Conservation (phyloP, 2,113 vertebrate genomes). For the Ascaphus truei region DNA sequence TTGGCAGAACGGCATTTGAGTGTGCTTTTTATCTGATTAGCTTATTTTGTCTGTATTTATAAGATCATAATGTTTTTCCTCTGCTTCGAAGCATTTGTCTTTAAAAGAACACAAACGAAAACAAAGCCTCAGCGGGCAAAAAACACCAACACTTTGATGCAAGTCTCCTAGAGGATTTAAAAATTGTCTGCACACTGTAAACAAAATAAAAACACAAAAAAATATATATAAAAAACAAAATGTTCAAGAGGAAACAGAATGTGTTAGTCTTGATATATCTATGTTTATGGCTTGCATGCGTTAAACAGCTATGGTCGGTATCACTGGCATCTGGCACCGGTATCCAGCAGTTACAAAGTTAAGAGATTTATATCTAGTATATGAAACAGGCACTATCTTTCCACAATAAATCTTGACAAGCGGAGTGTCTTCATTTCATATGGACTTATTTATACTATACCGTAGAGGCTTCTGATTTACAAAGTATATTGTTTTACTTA, state of each 20-base stretch:
- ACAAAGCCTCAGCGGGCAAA: conserved; percentile 71
- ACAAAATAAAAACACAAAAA: conserved; percentile 66
- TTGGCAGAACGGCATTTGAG: conserved; percentile 54
- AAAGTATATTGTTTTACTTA: too few species aligned
- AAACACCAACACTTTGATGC: conserved; percentile 70
- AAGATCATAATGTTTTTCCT: conserved; percentile 57
- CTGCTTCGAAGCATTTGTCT: conserved; percentile 67
- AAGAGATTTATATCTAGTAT: too few species aligned
- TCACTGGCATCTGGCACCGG: too few species aligned
- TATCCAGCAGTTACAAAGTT: too few species aligned
- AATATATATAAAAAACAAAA: conserved; percentile 54
- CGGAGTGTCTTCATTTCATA: too few species aligned
- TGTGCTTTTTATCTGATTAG: conserved; percentile 10
- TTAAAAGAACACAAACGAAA: conserved; percentile 72
- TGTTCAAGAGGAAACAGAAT: conserved; percentile 45
- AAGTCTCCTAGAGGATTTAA: conserved; percentile 77
- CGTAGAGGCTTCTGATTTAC: too few species aligned
- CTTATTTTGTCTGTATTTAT: conserved; percentile 43
- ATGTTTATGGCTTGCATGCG: too few species aligned
- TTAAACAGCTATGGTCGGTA: too few species aligned
- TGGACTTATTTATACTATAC: too few species aligned
- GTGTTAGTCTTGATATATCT: not conserved
- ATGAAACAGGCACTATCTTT: too few species aligned
- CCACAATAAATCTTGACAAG: too few species aligned
- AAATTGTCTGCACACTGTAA: conserved; percentile 68